A percentile compares a stretch with the other conserved stretches of the same genome.
Conservation (phyloP, 1,140 invertebrate species). For the Magallana angulata region DNA sequence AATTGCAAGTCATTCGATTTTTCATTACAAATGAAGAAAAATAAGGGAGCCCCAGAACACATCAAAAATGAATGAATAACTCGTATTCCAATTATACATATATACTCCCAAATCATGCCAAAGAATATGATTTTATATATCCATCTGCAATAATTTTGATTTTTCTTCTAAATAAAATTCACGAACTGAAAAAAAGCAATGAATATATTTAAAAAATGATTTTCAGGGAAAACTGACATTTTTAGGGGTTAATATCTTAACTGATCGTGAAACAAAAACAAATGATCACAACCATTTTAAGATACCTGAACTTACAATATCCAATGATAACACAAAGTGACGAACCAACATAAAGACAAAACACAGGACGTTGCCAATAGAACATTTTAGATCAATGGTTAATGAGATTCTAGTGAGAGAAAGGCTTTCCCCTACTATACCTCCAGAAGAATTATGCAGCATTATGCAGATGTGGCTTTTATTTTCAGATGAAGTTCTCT, state of each 20-base stretch:
- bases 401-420: constrained; percentile 6
- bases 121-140: too few species aligned
- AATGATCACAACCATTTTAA: constrained; percentile 22
- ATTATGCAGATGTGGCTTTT: background rate
- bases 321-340: background rate
- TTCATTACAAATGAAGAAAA: too few species aligned
- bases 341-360: background rate
- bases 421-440: background rate
- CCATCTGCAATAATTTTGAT: too few species aligned
- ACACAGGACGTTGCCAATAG: background rate
- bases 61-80: too few species aligned
- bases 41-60: too few species aligned
- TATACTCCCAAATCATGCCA: too few species aligned
- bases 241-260: background rate
- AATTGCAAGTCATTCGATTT: too few species aligned
- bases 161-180: too few species aligned
- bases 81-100: too few species aligned
- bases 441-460: background rate
- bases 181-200: too few species aligned
- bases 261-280: background rate
- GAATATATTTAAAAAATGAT: background rate
- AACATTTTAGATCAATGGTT: background rate
- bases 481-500: background rate
- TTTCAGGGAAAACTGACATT: background rate
- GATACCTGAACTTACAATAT: constrained; percentile 27